phyloP scores from a whole-genome alignment of 1,140 invertebrate species.

The Drosophila leontia region DNA sequence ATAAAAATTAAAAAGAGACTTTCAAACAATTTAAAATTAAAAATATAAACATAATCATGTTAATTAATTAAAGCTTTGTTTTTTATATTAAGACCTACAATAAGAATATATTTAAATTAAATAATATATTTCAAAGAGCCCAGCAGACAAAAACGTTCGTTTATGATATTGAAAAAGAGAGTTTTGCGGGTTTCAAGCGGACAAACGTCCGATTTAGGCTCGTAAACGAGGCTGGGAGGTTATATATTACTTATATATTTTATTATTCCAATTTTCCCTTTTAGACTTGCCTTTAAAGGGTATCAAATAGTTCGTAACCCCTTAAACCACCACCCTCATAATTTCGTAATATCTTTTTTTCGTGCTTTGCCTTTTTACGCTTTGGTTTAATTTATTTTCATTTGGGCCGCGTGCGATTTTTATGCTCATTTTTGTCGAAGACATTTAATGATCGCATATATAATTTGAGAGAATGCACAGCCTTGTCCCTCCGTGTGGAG shows the following conservation, averaged over 20 bases:
- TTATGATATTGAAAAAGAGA: too few species aligned
- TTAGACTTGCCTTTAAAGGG: neutral
- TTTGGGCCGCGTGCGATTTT: conserved; percentile 78
- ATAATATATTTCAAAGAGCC: too few species aligned
- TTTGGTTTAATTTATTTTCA: conserved; percentile 81
- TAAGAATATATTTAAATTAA: too few species aligned
- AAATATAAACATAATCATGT: neutral
- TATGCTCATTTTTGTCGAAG: conserved; percentile 83
- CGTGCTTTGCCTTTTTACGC: conserved; percentile 51
- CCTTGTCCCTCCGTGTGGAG: conserved; percentile 19
- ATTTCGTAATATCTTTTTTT: conserved; percentile 28
- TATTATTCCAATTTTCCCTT: neutral
- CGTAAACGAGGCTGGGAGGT: too few species aligned
- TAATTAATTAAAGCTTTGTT: neutral
- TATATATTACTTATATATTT: neutral
- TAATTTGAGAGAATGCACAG: conserved; percentile 80
- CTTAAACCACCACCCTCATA: neutral
- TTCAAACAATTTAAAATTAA: neutral
- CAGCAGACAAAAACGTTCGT: too few species aligned
- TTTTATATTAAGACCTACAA: neutral
- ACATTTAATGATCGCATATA: conserved; percentile 84
- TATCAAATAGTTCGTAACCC: neutral
- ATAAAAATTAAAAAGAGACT: neutral
- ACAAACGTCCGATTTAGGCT: too few species aligned
- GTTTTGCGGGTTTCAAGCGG: too few species aligned